phyloP scores from a whole-genome alignment of 2,888 invertebrate species.

The Platycnemis pennipes region DNA sequence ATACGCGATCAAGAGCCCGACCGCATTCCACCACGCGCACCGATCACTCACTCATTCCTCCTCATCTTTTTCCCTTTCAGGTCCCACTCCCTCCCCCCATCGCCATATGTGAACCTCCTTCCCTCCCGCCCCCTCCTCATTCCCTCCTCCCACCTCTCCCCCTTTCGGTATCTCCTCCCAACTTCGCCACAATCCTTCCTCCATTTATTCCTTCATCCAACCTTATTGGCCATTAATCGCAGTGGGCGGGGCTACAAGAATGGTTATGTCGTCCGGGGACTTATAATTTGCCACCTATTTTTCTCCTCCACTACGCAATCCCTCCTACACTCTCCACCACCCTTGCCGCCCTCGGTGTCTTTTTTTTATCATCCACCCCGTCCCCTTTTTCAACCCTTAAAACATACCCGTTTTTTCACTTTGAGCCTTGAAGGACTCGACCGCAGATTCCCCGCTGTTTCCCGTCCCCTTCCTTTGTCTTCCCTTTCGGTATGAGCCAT shows the following conservation, averaged over 20 bases:
- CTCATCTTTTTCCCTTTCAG: slow-evolving; percentile 46
- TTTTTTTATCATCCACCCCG: slow-evolving; percentile 10
- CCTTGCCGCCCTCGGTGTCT: slow-evolving; percentile 19
- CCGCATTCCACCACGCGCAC: slow-evolving; percentile 48
- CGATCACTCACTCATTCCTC: slow-evolving; percentile 59
- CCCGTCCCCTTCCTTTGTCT: background rate
- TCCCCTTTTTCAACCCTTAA: slow-evolving; percentile 17
- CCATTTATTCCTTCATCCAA: slow-evolving; percentile 67
- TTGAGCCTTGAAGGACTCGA: background rate
- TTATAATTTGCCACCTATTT: slow-evolving; percentile 68
- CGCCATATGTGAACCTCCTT: slow-evolving; percentile 47
- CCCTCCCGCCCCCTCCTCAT: slow-evolving; percentile 65
- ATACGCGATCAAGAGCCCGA: slow-evolving; percentile 37
- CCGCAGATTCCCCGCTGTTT: background rate
- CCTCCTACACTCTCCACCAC: slow-evolving; percentile 33
- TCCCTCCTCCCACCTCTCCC: slow-evolving; percentile 68
- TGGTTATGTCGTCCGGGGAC: slow-evolving; percentile 67
- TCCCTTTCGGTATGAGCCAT: background rate
- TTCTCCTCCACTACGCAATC: slow-evolving; percentile 40
- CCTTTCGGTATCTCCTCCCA: slow-evolving; percentile 70
- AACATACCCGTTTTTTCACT: background rate
- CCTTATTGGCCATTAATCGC: slow-evolving; percentile 69
- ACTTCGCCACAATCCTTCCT: slow-evolving; percentile 35
- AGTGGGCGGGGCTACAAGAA: slow-evolving; percentile 68
- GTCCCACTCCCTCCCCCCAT: slow-evolving; percentile 55